A percentile compares a stretch with the other conserved stretches of the same genome.
These are phyloP conservation scores for Danaus melanippus DNA, from an alignment of 1,140 invertebrate species.

Conservation along the genomic window DNA sequence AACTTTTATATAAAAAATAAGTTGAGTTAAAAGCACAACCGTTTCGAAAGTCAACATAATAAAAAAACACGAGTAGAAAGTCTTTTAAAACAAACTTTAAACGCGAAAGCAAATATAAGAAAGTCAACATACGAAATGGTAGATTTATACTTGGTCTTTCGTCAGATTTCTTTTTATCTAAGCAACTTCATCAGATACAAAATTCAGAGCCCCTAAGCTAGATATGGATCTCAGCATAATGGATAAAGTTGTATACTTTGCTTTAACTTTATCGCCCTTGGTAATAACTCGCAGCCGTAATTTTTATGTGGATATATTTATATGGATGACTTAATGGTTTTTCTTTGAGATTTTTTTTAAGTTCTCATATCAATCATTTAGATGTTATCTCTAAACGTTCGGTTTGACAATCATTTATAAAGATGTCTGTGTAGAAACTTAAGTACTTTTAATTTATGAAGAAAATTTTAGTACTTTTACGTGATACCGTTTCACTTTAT, in stretches of 20 bases:
- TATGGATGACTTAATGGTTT: slow-evolving; percentile 16
- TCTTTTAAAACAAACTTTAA: too few relatives aligned
- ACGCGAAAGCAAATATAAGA: background rate
- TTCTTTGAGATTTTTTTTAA: slow-evolving; percentile 10
- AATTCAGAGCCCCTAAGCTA: slow-evolving; percentile 11
- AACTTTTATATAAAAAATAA: too few relatives aligned
- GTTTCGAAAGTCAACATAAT: too few relatives aligned
- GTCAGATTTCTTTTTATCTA: slow-evolving; percentile 10
- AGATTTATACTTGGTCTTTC: background rate
- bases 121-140: slow-evolving; percentile 6
- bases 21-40: too few relatives aligned
- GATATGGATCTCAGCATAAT: slow-evolving; percentile 23
- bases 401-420: background rate
- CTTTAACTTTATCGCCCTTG: slow-evolving; percentile 20
- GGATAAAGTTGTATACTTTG: slow-evolving; percentile 24
- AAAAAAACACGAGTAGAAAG: too few relatives aligned
- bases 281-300: slow-evolving; percentile 20
- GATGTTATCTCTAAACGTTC: slow-evolving; percentile 6
- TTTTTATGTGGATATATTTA: slow-evolving; percentile 19
- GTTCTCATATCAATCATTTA: slow-evolving; percentile 14
- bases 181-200: slow-evolving; percentile 17
- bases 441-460: too few relatives aligned
- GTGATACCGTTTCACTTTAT: too few relatives aligned
- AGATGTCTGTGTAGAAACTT: too few relatives aligned
- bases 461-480: too few relatives aligned